Conservation (phyloP, 2,113 vertebrate genomes). For the Mirza zaza region DNA sequence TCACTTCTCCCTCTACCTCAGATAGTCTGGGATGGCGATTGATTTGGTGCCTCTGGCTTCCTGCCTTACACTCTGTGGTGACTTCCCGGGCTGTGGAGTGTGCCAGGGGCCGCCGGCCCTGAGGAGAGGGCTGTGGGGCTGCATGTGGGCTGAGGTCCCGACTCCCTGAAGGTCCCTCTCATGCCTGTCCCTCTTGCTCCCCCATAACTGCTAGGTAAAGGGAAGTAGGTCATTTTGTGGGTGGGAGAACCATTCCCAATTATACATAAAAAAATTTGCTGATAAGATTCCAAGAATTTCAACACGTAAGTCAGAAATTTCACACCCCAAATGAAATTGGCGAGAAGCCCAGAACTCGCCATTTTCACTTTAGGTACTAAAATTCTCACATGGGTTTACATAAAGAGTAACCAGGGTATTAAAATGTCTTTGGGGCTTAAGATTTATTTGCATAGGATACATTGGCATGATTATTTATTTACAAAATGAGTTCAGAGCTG, state of each 20-base stretch:
- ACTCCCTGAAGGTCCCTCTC: background rate
- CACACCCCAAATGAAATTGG: constrained; percentile 65
- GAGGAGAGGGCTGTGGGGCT: background rate
- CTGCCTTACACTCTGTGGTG: background rate
- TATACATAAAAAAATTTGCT: background rate
- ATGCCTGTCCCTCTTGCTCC: background rate
- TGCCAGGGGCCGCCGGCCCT: rapidly evolving
- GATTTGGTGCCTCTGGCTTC: background rate
- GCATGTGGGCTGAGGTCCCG: background rate
- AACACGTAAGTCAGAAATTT: constrained; percentile 58
- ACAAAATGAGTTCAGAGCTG: background rate
- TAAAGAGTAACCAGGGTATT: constrained; percentile 54
- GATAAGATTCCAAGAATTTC: constrained; percentile 57
- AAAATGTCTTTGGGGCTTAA: constrained; percentile 32
- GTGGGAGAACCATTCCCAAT: background rate
- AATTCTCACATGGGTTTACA: constrained; percentile 64
- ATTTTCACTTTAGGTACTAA: constrained; percentile 61
- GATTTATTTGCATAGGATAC: constrained; percentile 46
- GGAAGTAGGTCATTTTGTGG: constrained; percentile 23
- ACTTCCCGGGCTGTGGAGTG: background rate
- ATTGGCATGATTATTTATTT: constrained; percentile 13
- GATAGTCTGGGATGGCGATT: background rate
- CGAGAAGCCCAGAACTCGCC: constrained; percentile 57
- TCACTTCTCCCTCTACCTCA: background rate
- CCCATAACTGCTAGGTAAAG: background rate